Percentiles rank a stretch among this genome's conserved stretches.
Conservation (phyloP, 2,797 vertebrate species). For the Falco biarmicus region DNA sequence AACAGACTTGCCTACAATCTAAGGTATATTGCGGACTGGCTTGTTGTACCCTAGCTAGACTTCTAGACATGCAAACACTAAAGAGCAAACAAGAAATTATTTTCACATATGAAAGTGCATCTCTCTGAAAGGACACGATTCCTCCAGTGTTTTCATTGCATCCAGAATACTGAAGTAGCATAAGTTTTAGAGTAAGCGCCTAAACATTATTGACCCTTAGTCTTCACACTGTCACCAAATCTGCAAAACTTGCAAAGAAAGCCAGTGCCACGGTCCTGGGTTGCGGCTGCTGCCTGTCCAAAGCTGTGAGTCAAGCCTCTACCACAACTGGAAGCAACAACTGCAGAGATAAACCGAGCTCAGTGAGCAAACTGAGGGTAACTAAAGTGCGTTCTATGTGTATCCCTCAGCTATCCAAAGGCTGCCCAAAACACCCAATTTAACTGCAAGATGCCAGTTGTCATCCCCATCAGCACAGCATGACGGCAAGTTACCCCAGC, state of each 20-base stretch:
- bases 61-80: neutral
- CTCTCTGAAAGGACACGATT: neutral
- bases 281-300: rapidly evolving
- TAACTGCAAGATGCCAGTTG: neutral
- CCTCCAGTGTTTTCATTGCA: neutral
- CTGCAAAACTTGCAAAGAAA: no score
- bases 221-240: no score
- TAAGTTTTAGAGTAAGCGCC: neutral
- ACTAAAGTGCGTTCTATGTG: neutral
- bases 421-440: neutral
- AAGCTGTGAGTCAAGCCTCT: neutral
- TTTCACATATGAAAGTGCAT: neutral
- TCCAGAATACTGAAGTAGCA: neutral
- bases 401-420: neutral
- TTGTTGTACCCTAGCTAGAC: neutral
- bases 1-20: neutral
- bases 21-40: neutral
- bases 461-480: neutral
- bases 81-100: neutral
- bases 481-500: neutral
- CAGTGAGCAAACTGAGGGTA: neutral
- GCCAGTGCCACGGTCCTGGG: no score
- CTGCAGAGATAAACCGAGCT: neutral
- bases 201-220: no score
- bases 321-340: neutral